These are phyloP conservation scores for Ammodytes marinus DNA, from an alignment of 2,113 vertebrate genomes.

Conservation along the genomic window DNA sequence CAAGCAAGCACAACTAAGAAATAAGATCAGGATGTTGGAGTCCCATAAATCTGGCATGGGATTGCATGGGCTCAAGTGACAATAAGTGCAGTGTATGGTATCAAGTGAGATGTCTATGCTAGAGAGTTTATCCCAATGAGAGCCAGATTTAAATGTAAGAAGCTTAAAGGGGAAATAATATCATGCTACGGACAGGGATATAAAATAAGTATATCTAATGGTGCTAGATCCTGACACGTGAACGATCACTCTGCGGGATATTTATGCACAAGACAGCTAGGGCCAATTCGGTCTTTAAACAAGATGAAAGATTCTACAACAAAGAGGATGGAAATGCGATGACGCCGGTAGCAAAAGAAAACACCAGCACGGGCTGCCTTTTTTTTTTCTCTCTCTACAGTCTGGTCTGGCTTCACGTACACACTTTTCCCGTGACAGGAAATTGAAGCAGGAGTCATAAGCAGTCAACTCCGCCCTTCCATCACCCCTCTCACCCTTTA, in stretches of 20 bases:
- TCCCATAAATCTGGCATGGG: constrained; percentile 27
- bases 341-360: constrained; percentile 31
- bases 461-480: constrained; percentile 57
- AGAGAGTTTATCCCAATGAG: constrained; percentile 1
- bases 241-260: constrained; percentile 20
- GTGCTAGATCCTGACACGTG: constrained; percentile 32
- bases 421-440: constrained; percentile 53
- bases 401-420: constrained; percentile 39
- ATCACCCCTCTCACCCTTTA: constrained; percentile 69
- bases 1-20: constrained; percentile 38
- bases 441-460: constrained; percentile 70
- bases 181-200: constrained; percentile 38
- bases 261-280: constrained; percentile 25
- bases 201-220: constrained; percentile 20
- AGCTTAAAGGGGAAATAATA: constrained; percentile 49
- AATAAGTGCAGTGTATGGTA: not conserved
- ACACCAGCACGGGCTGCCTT: constrained; percentile 21
- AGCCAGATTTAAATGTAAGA: constrained; percentile 58
- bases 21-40: constrained; percentile 31
- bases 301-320: constrained; percentile 47
- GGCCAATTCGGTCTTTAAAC: constrained; percentile 27
- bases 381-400: constrained; percentile 9
- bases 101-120: constrained; percentile 31
- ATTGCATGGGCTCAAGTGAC: constrained; percentile 11
- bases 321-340: constrained; percentile 53